Conservation (phyloP, 2,113 vertebrate genomes). For the Gymnogyps californianus region DNA sequence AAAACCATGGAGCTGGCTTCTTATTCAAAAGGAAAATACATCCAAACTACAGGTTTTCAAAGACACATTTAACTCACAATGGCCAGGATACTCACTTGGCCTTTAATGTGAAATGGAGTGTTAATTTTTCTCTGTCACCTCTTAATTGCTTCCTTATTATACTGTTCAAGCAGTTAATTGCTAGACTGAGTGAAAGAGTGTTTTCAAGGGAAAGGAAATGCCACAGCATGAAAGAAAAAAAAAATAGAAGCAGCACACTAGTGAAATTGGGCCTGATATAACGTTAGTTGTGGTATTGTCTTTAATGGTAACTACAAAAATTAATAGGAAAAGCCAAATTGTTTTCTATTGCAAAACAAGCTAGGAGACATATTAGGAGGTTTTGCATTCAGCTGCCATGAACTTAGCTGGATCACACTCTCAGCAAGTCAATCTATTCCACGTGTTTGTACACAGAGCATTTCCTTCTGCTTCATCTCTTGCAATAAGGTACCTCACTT, state of each 20-base stretch:
- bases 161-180: slow-evolving; percentile 88
- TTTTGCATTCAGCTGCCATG: not conserved
- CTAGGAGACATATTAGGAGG: not conserved
- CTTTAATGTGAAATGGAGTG: slow-evolving; percentile 87
- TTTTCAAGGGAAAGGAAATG: slow-evolving; percentile 85
- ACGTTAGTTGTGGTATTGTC: slow-evolving; percentile 66
- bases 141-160: slow-evolving; percentile 88
- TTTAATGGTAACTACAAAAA: slow-evolving; percentile 74
- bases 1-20: slow-evolving; percentile 75
- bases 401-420: not conserved
- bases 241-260: slow-evolving; percentile 65
- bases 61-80: slow-evolving; percentile 81
- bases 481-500: not conserved
- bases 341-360: slow-evolving; percentile 54
- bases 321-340: slow-evolving; percentile 68
- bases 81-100: slow-evolving; percentile 82
- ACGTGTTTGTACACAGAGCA: not conserved
- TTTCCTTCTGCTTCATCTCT: not conserved
- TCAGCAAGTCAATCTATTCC: not conserved
- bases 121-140: slow-evolving; percentile 87
- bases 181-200: slow-evolving; percentile 82
- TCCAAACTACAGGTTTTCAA: slow-evolving; percentile 82
- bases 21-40: slow-evolving; percentile 80
- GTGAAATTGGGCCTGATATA: slow-evolving; percentile 74
- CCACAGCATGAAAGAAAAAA: slow-evolving; percentile 79